phyloP scores from a whole-genome alignment of 2,113 vertebrate species.

The Sturnus vulgaris region DNA sequence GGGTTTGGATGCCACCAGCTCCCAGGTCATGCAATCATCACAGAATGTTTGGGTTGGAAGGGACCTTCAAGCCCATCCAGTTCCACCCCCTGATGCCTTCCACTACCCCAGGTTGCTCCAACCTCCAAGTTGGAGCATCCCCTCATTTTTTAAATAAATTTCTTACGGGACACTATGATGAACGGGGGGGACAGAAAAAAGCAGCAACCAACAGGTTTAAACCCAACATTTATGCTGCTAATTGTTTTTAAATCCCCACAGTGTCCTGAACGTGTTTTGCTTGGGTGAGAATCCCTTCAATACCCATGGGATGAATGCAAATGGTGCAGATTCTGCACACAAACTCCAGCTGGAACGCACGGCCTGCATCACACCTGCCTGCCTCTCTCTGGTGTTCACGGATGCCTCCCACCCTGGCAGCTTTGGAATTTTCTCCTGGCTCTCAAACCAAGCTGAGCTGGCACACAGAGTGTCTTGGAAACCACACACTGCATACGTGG shows the following conservation, averaged over 20 bases:
- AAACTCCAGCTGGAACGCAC: not conserved
- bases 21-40: not conserved
- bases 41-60: not conserved
- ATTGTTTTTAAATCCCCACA: not conserved
- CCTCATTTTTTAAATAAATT: not conserved
- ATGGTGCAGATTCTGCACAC: rapidly evolving
- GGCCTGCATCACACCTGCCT: not conserved
- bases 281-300: not conserved
- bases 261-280: rapidly evolving
- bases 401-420: not conserved
- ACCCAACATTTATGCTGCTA: not conserved
- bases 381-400: rapidly evolving
- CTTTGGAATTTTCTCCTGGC: not conserved
- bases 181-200: no score
- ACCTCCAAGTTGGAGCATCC: not conserved
- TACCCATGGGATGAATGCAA: rapidly evolving
- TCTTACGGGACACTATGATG: not conserved
- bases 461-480: not conserved
- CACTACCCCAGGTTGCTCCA: no score
- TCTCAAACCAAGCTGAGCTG: not conserved
- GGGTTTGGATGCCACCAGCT: not conserved
- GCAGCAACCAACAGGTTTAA: not conserved
- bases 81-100: not conserved
- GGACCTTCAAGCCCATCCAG: not conserved
- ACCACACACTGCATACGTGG: rapidly evolving